phyloP scores from a whole-genome alignment of 2,797 vertebrate species.

The Antennarius maculatus region DNA sequence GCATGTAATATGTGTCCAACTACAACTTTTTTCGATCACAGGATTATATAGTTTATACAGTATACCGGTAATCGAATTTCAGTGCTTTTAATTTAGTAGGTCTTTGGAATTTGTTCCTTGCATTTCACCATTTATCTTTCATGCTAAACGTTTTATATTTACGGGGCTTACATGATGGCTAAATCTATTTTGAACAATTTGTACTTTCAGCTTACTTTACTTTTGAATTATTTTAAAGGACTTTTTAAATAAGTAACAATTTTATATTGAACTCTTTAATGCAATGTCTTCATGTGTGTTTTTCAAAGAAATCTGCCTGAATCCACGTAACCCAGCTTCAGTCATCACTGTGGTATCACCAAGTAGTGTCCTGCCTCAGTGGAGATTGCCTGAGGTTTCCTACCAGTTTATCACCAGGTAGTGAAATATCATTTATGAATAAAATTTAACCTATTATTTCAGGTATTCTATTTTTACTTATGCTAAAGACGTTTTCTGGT shows the following conservation, averaged over 20 bases:
- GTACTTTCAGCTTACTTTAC: too few relatives aligned
- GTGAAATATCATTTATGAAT: constrained; percentile 8
- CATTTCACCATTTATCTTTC: neutral
- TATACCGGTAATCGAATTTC: neutral
- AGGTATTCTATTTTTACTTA: neutral
- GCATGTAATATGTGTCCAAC: neutral
- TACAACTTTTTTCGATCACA: neutral
- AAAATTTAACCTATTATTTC: neutral
- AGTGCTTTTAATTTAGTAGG: neutral
- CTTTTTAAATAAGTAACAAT: too few relatives aligned
- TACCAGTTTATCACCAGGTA: constrained; percentile 88
- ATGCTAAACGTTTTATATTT: too few relatives aligned
- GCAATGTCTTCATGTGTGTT: neutral
- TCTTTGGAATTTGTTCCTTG: neutral
- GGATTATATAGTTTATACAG: neutral
- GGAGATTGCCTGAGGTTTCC: constrained; percentile 88
- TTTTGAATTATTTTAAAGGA: too few relatives aligned
- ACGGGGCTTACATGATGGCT: neutral
- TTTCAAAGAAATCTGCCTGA: constrained; percentile 89
- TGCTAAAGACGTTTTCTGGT: too few relatives aligned
- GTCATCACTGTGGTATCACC: constrained; percentile 87
- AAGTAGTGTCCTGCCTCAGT: constrained; percentile 86
- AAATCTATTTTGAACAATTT: neutral
- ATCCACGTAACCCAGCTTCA: constrained; percentile 83
- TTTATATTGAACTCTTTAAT: too few relatives aligned